Evolutionary conservation across 2,797 vertebrate genomes (phyloP).

Genomic region (Halcyon leucocephala): DNA sequence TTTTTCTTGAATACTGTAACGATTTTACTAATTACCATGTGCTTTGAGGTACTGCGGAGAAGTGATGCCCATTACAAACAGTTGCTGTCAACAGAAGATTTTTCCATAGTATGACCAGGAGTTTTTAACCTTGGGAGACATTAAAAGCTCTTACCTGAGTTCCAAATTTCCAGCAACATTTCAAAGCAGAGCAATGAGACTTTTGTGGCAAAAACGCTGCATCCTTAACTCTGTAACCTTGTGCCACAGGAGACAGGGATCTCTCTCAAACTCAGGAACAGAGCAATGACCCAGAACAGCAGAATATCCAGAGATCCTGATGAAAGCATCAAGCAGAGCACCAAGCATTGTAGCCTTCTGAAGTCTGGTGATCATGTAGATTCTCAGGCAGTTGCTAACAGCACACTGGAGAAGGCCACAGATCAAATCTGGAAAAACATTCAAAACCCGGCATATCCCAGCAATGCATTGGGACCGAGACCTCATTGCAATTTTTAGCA

Average conservation of each 20-base stretch:
- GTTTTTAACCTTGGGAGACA: not conserved
- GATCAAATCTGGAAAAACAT: not conserved
- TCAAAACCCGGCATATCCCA: not conserved
- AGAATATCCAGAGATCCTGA: rapidly evolving
- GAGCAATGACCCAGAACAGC: not conserved
- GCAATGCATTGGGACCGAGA: not conserved
- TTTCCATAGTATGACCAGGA: not conserved
- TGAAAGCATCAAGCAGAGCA: not conserved
- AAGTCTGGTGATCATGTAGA: rapidly evolving
- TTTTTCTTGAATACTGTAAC: not conserved
- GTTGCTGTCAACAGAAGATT: not conserved
- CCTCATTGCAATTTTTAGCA: not conserved
- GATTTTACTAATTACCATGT: not conserved
- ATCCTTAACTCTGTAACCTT: not conserved
- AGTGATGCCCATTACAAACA: not conserved
- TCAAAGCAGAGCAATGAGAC: not conserved
- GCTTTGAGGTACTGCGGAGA: not conserved
- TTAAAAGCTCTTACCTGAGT: not conserved
- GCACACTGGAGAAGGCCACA: not conserved
- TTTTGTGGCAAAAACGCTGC: not conserved
- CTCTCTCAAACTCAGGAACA: not conserved
- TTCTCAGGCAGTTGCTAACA: not conserved
- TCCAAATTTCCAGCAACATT: not conserved
- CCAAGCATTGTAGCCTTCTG: not conserved
- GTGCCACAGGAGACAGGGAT: not conserved